These are phyloP conservation scores for Eurytoma adleriae DNA, from an alignment of 2,888 invertebrate species.

Conservation along the genomic window DNA sequence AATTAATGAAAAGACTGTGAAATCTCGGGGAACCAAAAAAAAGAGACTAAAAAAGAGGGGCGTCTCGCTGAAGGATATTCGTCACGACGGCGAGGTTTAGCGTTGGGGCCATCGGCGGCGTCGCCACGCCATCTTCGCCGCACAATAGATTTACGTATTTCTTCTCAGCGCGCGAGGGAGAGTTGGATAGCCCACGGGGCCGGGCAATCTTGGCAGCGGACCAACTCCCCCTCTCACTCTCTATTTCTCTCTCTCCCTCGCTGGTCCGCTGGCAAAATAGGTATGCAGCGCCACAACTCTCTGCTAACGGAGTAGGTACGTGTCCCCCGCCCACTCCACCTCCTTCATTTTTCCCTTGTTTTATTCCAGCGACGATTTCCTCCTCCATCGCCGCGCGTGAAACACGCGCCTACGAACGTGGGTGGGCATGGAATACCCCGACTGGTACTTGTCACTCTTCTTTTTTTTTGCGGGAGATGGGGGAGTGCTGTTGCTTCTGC, in stretches of 20 bases:
- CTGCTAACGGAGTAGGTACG: slow-evolving; percentile 45
- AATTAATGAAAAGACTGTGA: slow-evolving; percentile 12
- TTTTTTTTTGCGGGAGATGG: no score
- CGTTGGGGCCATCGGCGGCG: slow-evolving; percentile 3
- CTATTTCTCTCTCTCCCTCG: no score
- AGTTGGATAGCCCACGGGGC: slow-evolving; percentile 28
- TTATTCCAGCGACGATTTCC: slow-evolving; percentile 46
- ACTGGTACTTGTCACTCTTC: no score
- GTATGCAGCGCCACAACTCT: slow-evolving; percentile 59
- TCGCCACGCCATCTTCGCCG: slow-evolving; percentile 53
- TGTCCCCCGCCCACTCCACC: slow-evolving; percentile 46
- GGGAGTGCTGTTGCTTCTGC: no score
- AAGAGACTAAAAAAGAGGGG: neutral
- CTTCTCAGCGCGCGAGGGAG: slow-evolving; percentile 68
- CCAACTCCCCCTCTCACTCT: slow-evolving; percentile 61
- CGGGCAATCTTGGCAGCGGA: slow-evolving; percentile 72
- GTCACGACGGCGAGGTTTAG: no score
- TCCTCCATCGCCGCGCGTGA: slow-evolving; percentile 15
- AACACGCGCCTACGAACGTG: slow-evolving; percentile 27
- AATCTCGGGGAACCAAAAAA: neutral
- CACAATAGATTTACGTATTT: slow-evolving; percentile 74
- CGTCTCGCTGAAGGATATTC: neutral
- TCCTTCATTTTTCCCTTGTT: slow-evolving; percentile 28
- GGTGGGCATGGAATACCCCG: no score
- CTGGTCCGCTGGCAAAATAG: slow-evolving; percentile 69